Base-by-base conservation (phyloP, 2,888 invertebrate species). In the Cephonodes hylas region DNA sequence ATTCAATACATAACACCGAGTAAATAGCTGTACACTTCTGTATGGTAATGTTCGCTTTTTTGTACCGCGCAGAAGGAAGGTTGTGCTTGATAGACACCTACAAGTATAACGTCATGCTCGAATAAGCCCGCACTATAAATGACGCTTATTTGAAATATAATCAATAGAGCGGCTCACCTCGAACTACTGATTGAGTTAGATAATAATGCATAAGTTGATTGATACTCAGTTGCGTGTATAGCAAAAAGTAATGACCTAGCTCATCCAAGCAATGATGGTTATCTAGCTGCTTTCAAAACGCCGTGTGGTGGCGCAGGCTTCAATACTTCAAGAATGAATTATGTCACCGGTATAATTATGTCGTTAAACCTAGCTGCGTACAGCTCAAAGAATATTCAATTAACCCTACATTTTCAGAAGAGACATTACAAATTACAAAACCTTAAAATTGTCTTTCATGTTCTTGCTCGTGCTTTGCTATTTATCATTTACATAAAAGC, bases 151-250 rank as follows among this genome's bases (percentile, higher is more conserved):
- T 42, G 42, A 59, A 42, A 44, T 44, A 23, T 42, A 25, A 44
- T 59, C 20, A 27, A 59, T 27, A 59, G 25, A 59, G 27, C 18
- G 27, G 44, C 58, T 44, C 42, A 42, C 18, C 42, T 27, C 42
- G 42, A 59, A 59, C 58, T 42, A 59, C 44, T 59, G 44, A 59
- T 59, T 44, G 25, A 44, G 44, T 59, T 59, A 59, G 44, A 44
- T 59, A 59, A 59, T 59, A 59, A 27, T 42, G 27, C 25, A 27
- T 44, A 27, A 31, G 31, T 27, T 53, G 53, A 59, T 59, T 59
- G 18, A 27, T 44, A 25, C 23, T 25, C 10, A 25, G 23, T 42
- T 18, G 58, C 27, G 18, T 13, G 44, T 27, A 27, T 1, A 44
- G 18, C 18, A 44, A 42, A 44, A 59, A 42, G 8, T 27, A 27